Percentiles rank a stretch among this genome's conserved stretches.
Evolutionary conservation across 2,888 invertebrate genomes (phyloP).

Genomic region (Tipula vernalis): DNA sequence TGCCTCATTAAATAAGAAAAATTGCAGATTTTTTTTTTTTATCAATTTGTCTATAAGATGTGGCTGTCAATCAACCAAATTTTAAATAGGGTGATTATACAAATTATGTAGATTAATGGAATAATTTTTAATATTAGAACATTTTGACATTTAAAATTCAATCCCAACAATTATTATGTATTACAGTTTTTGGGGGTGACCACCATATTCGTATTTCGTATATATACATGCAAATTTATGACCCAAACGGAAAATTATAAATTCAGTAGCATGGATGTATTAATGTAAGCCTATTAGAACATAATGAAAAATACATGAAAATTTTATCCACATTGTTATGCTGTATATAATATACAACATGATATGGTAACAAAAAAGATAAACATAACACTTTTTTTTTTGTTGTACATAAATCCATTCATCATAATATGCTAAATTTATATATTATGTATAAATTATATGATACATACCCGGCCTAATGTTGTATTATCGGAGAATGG

Average conservation of each 20-base stretch:
- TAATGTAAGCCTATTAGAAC: background rate
- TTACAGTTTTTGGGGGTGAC: background rate
- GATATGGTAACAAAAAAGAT: background rate
- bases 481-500: slow-evolving; percentile 44
- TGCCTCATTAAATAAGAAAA: too few relatives aligned
- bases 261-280: background rate
- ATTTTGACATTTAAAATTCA: background rate
- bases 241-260: background rate
- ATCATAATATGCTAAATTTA: background rate
- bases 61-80: background rate
- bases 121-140: background rate
- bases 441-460: background rate
- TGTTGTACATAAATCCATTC: background rate
- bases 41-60: background rate
- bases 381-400: background rate
- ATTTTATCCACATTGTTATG: background rate
- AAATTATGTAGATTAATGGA: background rate
- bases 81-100: background rate
- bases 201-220: background rate
- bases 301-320: background rate
- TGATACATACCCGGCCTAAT: slow-evolving; percentile 33
- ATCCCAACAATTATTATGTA: too few relatives aligned
- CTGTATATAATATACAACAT: background rate
- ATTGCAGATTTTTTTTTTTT: background rate
- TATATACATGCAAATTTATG: background rate